Evolutionary conservation across 2,797 vertebrate species (phyloP).

Genomic region (Melanotaenia boesemani): DNA sequence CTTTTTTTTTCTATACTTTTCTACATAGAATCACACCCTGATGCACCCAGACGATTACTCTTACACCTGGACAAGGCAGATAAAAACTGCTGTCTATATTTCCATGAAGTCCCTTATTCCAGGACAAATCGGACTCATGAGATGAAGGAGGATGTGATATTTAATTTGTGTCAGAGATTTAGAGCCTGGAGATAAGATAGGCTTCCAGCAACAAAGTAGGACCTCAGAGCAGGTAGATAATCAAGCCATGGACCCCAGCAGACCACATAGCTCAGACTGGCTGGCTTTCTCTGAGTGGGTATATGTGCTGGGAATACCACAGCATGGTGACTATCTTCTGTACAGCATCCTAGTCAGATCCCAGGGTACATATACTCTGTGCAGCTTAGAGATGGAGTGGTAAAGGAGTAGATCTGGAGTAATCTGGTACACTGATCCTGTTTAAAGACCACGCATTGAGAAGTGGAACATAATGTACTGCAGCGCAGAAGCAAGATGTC

Average conservation of each 20-base stretch:
- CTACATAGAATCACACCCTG: constrained; percentile 14
- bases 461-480: too few species aligned
- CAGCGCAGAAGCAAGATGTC: too few species aligned
- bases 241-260: constrained; percentile 70
- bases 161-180: constrained; percentile 72
- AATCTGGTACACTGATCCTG: too few species aligned
- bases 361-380: too few species aligned
- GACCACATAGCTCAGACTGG: constrained; percentile 39
- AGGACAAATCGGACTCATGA: constrained; percentile 44
- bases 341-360: constrained; percentile 6
- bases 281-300: constrained; percentile 54
- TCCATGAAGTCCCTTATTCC: constrained; percentile 25
- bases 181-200: constrained; percentile 72
- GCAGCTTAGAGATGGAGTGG: too few species aligned
- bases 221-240: constrained; percentile 72
- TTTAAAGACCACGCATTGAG: too few species aligned
- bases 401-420: too few species aligned
- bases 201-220: constrained; percentile 60
- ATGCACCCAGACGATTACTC: constrained; percentile 7
- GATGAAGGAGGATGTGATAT: constrained; percentile 61
- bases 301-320: constrained; percentile 68
- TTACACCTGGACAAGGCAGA: constrained; percentile 1
- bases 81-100: constrained; percentile 31
- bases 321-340: constrained; percentile 62
- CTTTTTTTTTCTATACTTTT: constrained; percentile 31